phyloP scores from a whole-genome alignment of 2,797 vertebrate genomes.

The Saxicola maurus region DNA sequence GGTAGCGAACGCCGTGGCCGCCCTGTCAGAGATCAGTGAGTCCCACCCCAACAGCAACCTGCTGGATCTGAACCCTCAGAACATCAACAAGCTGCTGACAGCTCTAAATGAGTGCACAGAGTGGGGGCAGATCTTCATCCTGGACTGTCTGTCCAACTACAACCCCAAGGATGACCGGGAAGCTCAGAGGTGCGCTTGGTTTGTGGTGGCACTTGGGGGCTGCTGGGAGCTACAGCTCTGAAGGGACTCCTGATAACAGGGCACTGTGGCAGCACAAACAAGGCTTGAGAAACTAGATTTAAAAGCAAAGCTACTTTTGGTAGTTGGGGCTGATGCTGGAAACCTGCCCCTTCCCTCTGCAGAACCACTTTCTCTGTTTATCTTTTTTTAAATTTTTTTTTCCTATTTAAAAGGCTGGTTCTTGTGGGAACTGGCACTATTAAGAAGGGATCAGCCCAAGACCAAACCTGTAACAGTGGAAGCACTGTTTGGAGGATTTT shows the following conservation, averaged over 20 bases:
- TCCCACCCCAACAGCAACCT: slow-evolving; percentile 83
- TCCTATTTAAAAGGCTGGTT: neutral
- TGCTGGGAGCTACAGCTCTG: neutral
- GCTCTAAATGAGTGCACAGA: slow-evolving; percentile 81
- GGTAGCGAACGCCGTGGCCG: slow-evolving; percentile 80
- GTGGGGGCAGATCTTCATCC: slow-evolving; percentile 84
- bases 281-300: neutral
- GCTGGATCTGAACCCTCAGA: slow-evolving; percentile 81
- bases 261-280: neutral
- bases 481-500: neutral
- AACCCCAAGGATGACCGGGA: slow-evolving; percentile 82
- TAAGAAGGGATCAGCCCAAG: neutral
- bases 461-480: neutral
- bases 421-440: neutral
- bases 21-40: slow-evolving; percentile 80
- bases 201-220: neutral
- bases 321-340: neutral
- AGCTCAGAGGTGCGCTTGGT: slow-evolving; percentile 73
- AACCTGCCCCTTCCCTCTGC: neutral
- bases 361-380: neutral
- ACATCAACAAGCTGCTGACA: slow-evolving; percentile 81
- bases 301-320: neutral
- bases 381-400: fast-evolving
- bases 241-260: neutral
- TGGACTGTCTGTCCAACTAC: slow-evolving; percentile 82